Conservation (phyloP, 2,888 invertebrate genomes). For the Acleris holmiana region DNA sequence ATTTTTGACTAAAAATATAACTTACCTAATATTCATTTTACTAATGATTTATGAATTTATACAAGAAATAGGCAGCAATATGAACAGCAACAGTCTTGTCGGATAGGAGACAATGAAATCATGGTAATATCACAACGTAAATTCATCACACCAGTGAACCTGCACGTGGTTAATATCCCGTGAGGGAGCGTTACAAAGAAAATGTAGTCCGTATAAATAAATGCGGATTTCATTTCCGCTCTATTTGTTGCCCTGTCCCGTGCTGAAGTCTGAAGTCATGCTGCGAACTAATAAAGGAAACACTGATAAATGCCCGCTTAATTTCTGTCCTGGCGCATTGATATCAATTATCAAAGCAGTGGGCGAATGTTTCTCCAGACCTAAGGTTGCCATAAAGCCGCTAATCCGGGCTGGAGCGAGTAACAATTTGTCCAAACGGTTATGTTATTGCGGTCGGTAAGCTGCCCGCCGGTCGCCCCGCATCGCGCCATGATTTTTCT, state of each 20-base stretch:
- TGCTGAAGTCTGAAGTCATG: constrained; percentile 50
- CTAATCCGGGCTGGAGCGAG: constrained; percentile 75
- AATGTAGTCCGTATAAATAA: constrained; percentile 18
- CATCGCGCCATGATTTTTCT: constrained; percentile 70
- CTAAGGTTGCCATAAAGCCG: constrained; percentile 76
- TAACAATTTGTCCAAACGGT: constrained; percentile 82
- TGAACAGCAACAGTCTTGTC: no score
- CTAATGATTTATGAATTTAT: no score
- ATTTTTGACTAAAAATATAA: neutral
- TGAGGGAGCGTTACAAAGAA: neutral
- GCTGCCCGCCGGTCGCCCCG: constrained; percentile 56
- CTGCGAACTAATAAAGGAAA: constrained; percentile 62
- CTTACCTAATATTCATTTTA: no score
- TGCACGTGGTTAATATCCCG: neutral
- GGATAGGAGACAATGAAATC: no score
- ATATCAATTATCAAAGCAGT: constrained; percentile 79
- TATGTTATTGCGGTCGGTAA: constrained; percentile 82
- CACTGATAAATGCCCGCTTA: constrained; percentile 65
- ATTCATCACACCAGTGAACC: neutral
- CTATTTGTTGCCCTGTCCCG: constrained; percentile 25
- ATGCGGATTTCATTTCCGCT: constrained; percentile 28
- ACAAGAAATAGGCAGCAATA: no score
- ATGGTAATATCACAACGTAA: neutral
- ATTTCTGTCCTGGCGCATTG: constrained; percentile 72
- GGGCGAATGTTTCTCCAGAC: constrained; percentile 44